These are phyloP conservation scores for Chelonia mydas DNA, from an alignment of 2,797 vertebrate species.

Conservation along the genomic window DNA sequence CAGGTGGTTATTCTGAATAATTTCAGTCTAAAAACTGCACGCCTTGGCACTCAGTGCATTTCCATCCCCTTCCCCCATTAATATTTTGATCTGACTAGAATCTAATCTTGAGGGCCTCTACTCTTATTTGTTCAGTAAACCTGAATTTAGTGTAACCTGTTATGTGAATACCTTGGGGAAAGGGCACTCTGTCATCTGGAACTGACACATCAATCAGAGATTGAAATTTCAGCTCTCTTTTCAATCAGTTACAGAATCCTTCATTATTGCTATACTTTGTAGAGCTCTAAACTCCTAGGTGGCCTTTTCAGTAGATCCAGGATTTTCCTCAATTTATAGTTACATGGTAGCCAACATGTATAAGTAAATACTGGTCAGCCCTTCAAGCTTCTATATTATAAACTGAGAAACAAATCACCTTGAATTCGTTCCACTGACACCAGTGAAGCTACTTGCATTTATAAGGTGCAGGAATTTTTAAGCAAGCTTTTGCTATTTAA, in stretches of 20 bases:
- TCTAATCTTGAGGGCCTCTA: neutral
- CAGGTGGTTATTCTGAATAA: neutral
- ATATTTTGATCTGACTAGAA: neutral
- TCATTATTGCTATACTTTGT: neutral
- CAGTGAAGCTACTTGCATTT: neutral
- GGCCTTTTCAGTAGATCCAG: neutral
- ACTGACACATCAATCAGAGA: neutral
- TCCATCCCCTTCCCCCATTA: neutral
- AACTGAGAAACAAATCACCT: neutral
- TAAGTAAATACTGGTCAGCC: neutral
- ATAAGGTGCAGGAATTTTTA: neutral
- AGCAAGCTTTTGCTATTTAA: neutral
- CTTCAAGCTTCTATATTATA: neutral
- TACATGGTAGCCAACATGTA: neutral
- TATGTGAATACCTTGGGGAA: neutral
- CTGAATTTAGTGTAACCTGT: neutral
- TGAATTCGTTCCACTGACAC: neutral
- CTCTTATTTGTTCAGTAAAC: neutral
- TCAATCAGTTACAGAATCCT: neutral
- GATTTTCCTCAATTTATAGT: neutral
- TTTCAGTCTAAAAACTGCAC: neutral
- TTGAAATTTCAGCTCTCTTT: conserved; percentile 10
- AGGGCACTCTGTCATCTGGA: neutral
- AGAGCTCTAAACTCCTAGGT: accelerated
- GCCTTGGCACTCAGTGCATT: neutral